A percentile compares a stretch with the other conserved stretches of the same genome.
These are phyloP conservation scores for Pissodes strobi DNA, from an alignment of 1,140 invertebrate species.

Conservation along the genomic window DNA sequence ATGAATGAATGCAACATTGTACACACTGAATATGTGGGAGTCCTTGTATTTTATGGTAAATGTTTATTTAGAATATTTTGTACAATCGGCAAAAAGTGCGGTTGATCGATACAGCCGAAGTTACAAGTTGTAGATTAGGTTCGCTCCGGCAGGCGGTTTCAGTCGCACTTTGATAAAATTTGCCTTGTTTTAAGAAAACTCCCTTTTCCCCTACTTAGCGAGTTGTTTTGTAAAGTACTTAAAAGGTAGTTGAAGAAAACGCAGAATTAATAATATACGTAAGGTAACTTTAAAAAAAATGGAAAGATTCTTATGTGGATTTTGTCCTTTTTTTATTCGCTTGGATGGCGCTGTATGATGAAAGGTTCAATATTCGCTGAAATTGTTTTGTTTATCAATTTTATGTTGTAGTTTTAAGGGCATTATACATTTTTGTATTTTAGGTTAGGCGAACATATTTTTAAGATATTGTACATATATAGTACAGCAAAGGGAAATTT, in stretches of 20 bases:
- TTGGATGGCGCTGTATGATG: conserved; percentile 16
- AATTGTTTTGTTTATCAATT: background rate
- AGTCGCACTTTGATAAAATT: background rate
- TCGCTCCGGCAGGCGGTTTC: background rate
- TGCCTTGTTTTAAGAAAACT: background rate
- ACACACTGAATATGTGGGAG: no score
- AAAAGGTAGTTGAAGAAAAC: conserved; percentile 31
- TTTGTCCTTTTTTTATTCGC: conserved; percentile 20
- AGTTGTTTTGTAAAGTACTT: conserved; percentile 35
- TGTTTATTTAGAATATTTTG: conserved; percentile 16
- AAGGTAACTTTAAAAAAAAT: conserved; percentile 21
- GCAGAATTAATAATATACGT: conserved; percentile 30
- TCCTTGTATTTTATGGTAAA: background rate
- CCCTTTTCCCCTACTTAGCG: conserved; percentile 9
- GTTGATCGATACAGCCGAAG: background rate
- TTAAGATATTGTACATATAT: background rate
- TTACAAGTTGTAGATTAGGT: background rate
- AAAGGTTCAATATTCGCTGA: background rate
- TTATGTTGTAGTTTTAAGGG: conserved; percentile 4
- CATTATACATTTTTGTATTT: conserved; percentile 9
- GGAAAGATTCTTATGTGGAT: conserved; percentile 19
- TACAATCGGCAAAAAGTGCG: conserved; percentile 3
- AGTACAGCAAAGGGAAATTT: background rate
- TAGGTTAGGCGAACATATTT: conserved; percentile 9
- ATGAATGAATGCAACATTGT: no score